These are phyloP conservation scores for Corbicula japonica DNA, from an alignment of 2,888 invertebrate species.

Conservation along the genomic window DNA sequence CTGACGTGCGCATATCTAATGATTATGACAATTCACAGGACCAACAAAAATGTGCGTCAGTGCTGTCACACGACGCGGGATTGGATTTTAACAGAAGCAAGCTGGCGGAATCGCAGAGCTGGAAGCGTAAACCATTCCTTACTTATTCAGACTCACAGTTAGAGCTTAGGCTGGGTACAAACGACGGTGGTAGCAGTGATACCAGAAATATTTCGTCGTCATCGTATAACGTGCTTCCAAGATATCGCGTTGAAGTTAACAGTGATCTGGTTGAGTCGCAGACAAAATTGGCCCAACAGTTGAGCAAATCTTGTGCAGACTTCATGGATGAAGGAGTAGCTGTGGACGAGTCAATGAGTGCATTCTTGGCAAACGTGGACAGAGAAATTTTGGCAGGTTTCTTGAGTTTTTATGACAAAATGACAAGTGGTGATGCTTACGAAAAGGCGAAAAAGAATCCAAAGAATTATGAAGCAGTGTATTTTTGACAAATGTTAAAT, in stretches of 20 bases:
- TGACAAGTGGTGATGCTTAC: conserved; percentile 45
- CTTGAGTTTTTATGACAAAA: conserved; percentile 58
- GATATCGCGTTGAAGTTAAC: conserved; percentile 54
- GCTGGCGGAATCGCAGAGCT: conserved; percentile 17
- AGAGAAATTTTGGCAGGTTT: conserved; percentile 56
- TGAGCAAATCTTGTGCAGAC: conserved; percentile 34
- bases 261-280: conserved; percentile 4
- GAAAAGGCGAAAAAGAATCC: conserved; percentile 43
- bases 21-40: conserved; percentile 1
- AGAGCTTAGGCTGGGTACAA: conserved; percentile 21
- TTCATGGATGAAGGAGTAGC: conserved; percentile 37
- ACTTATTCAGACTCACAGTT: conserved; percentile 51
- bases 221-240: conserved; percentile 29
- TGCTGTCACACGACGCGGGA: conserved; percentile 36
- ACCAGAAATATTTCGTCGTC: conserved; percentile 1
- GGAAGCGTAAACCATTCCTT: conserved; percentile 51
- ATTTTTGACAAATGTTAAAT: too few species aligned
- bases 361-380: conserved; percentile 56
- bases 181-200: background rate
- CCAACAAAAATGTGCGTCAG: conserved; percentile 7
- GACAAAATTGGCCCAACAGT: conserved; percentile 13
- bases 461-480: conserved; percentile 50
- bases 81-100: conserved; percentile 8
- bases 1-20: conserved; percentile 17
- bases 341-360: conserved; percentile 64